A percentile compares a stretch with the other conserved stretches of the same genome.
Evolutionary conservation across 37 sponge, comb jelly and placozoan genomes (phyloP).

Genomic region (Sycon ciliatum): DNA sequence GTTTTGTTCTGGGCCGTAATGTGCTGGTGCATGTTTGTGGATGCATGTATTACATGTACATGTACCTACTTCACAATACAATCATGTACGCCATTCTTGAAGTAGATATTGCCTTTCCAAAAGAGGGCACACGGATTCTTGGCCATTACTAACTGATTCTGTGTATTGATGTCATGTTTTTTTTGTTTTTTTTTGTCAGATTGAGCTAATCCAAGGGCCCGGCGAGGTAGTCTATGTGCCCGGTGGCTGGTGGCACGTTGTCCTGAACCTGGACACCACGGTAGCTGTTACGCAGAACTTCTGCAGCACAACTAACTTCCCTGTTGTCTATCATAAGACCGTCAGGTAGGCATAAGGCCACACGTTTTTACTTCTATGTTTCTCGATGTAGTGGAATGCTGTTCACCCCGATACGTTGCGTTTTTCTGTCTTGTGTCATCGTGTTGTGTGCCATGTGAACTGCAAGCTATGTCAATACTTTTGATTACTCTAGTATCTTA

Average conservation of each 20-base stretch:
- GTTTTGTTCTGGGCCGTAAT: no score
- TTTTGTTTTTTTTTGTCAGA: constrained; percentile 33
- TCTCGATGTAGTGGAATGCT: no score
- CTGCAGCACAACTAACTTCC: constrained; percentile 69
- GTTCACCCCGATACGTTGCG: no score
- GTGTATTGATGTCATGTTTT: not conserved
- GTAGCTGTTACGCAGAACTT: constrained; percentile 98
- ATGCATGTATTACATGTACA: not conserved
- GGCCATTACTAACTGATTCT: not conserved
- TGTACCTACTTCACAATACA: not conserved
- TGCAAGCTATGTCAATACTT: no score
- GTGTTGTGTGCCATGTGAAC: no score
- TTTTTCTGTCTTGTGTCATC: not conserved
- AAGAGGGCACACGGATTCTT: no score
- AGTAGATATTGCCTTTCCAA: not conserved
- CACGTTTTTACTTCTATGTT: not conserved
- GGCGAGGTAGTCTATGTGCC: constrained; percentile 97
- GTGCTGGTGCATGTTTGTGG: not conserved
- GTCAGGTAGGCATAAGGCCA: constrained; percentile 33
- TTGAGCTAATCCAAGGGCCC: constrained; percentile 72
- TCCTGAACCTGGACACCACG: constrained; percentile 76
- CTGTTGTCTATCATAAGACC: constrained; percentile 78
- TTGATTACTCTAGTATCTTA: no score
- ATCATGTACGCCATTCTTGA: not conserved
- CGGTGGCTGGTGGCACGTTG: constrained; percentile 99